These are phyloP conservation scores for Ascidia mentula DNA, from an alignment of 23 tunicate genomes.

Conservation along the genomic window DNA sequence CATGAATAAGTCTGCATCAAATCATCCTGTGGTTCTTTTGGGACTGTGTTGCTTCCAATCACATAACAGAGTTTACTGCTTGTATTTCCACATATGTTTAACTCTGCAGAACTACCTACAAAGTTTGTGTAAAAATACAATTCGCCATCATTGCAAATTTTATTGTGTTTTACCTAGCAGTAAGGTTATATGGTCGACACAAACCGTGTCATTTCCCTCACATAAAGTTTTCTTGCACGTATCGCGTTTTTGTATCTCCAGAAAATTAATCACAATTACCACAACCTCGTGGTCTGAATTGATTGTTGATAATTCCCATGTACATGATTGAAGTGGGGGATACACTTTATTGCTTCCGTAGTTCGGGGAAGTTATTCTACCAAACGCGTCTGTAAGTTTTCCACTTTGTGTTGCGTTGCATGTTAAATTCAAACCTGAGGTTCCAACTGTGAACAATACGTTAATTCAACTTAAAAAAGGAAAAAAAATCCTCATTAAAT, in stretches of 20 bases:
- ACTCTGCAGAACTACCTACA: neutral
- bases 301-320: neutral
- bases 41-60: neutral
- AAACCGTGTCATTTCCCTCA: neutral
- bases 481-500: too few species aligned
- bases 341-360: neutral
- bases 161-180: neutral
- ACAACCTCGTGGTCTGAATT: neutral
- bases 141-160: neutral
- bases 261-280: neutral
- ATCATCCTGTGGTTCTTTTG: neutral
- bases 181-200: neutral
- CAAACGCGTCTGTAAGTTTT: too few species aligned
- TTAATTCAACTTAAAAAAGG: too few species aligned
- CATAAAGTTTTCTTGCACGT: neutral
- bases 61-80: neutral
- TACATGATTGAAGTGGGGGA: neutral
- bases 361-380: too few species aligned
- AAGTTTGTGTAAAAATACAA: neutral
- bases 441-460: too few species aligned
- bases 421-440: too few species aligned
- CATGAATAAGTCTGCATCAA: neutral
- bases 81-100: neutral
- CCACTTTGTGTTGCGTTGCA: too few species aligned
- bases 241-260: neutral